phyloP scores from a whole-genome alignment of 2,113 vertebrate species.

The Phyllostomus discolor region DNA sequence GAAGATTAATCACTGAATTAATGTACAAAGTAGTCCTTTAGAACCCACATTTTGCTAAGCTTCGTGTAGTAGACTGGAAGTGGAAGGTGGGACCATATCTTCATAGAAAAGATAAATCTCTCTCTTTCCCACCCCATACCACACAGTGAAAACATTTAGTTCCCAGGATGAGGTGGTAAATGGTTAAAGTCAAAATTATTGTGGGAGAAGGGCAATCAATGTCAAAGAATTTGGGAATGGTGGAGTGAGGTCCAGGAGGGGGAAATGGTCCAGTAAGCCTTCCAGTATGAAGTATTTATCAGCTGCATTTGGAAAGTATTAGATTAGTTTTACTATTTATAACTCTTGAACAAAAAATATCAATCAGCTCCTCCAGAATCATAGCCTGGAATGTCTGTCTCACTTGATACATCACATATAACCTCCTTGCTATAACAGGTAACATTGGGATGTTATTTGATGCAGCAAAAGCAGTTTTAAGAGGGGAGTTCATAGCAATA shows the following conservation, averaged over 20 bases:
- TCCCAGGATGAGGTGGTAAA: conserved; percentile 18
- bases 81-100: neutral
- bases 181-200: conserved; percentile 30
- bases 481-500: neutral
- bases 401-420: neutral
- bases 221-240: conserved; percentile 2
- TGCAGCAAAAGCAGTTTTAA: neutral
- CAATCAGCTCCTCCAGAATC: neutral
- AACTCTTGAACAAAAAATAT: neutral
- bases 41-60: neutral
- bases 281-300: neutral
- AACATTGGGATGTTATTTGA: neutral
- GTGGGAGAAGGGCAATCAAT: neutral
- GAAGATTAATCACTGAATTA: conserved; percentile 32
- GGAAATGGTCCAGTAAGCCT: neutral
- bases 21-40: conserved; percentile 8
- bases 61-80: neutral
- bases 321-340: neutral
- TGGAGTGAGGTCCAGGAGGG: neutral
- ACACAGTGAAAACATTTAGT: neutral
- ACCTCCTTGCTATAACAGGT: neutral
- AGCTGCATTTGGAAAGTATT: conserved; percentile 15
- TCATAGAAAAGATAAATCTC: neutral
- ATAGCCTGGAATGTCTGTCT: neutral
- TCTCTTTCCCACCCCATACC: neutral